Evolutionary conservation across 30 jellyfish, hydroid and myxozoan species (phyloP), one percentile per base, ranked within the genome.

Genomic region (Chrysaora quinquecirrha): DNA sequence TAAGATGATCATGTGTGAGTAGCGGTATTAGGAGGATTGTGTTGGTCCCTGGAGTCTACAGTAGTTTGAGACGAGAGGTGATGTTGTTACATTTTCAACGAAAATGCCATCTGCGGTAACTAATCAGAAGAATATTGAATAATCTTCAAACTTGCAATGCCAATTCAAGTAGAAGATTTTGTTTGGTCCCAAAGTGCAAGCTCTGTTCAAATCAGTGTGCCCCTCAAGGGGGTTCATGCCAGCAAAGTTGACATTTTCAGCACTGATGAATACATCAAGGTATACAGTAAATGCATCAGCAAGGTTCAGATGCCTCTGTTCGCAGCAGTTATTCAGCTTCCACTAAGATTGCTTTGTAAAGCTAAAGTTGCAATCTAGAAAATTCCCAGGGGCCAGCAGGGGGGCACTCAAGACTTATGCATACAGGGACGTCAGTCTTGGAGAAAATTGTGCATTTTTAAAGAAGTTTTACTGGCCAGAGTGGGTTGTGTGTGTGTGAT

Each of bases 221-320:
- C 97, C 16, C 71, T 90, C 61, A 90, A 90, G 70, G 97, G 97
- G 21, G 97, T 93, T 58, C 73, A 83, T 9, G 78, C 86, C 9
- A 89, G 74, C 75, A 90, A 69, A 23, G 90, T 88, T 19, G 94
- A 90, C 34, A 84, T 90, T 3, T 90, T 90, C 38, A 85, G 97
- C 11, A 90, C 94, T 14, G 70, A 73, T 64, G 78, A 43, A 30
- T 90, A 90, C 56, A 50, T 90, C n/a, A 90, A 90, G 97, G 97
- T 90, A 71, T 3, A 16, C 28, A 58, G 10, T 58, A 25, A 9
- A 19, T 4, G 23, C 20, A 20, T 58, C 7, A 32, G 58, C 16
- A 43, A 16, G 58, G 58, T 9, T 16, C 16, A 43, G 58, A 16
- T 9, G 16, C 16, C 58, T 43, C 58, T 16, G 12, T 43, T 43